A percentile compares a stretch with the other conserved stretches of the same genome.
Evolutionary conservation across 2,888 invertebrate species (phyloP).

Genomic region (Cerastis leucographa): DNA sequence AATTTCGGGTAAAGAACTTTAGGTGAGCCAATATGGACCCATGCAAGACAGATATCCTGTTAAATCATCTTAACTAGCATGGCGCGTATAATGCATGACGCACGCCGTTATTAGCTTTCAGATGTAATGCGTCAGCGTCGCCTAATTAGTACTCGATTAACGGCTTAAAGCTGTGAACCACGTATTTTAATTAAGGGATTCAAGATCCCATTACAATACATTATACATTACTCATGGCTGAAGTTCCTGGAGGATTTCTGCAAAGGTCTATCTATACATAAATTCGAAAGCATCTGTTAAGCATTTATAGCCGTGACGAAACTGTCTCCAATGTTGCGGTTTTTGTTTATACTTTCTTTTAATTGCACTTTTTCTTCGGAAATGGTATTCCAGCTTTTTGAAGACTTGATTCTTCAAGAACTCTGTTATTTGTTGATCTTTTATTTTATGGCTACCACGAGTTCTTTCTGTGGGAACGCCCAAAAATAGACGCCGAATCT

Average conservation of each 20-base stretch:
- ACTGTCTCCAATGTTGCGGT: background rate
- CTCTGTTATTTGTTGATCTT: background rate
- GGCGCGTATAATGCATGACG: slow-evolving; percentile 26
- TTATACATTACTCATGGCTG: background rate
- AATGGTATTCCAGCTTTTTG: background rate
- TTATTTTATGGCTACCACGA: background rate
- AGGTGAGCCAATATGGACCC: too few species aligned
- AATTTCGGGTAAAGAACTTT: too few species aligned
- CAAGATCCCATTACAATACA: background rate
- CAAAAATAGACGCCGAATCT: background rate
- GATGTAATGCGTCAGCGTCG: slow-evolving; percentile 32
- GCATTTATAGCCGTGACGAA: background rate
- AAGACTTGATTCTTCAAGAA: background rate
- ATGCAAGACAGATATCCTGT: slow-evolving; percentile 18
- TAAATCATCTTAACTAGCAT: slow-evolving; percentile 21
- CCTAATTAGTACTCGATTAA: slow-evolving; percentile 12
- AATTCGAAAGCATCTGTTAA: slow-evolving; percentile 4
- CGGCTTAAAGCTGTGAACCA: slow-evolving; percentile 10
- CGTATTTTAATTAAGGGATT: slow-evolving; percentile 5
- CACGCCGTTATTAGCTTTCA: slow-evolving; percentile 34
- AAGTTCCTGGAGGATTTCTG: background rate
- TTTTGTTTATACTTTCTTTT: background rate
- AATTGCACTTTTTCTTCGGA: background rate
- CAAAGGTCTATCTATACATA: background rate
- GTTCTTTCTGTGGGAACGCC: background rate